Percentiles rank a stretch among this genome's conserved stretches.
Conservation (phyloP, 2,888 invertebrate genomes). For the Pristionchus fissidentatus region DNA sequence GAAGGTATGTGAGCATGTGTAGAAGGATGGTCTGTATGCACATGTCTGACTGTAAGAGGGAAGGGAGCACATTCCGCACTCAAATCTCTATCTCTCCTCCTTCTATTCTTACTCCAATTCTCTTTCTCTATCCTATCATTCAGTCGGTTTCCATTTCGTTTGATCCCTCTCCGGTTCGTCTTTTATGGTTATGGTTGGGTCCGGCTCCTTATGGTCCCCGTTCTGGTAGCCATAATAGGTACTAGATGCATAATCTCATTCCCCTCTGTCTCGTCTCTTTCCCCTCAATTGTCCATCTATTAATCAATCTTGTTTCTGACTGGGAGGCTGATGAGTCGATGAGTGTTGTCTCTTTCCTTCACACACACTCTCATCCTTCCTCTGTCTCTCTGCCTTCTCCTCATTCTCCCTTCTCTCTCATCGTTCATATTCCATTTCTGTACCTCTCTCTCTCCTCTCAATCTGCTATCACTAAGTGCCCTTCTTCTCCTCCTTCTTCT, state of each 20-base stretch:
- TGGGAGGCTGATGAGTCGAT: conserved; percentile 24
- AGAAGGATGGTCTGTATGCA: conserved; percentile 3
- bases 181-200: conserved; percentile 4
- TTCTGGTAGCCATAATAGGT: no score
- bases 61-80: neutral
- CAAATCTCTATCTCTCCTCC: conserved; percentile 2
- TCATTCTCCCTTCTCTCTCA: neutral
- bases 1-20: conserved; percentile 12
- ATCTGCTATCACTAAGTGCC: conserved; percentile 16
- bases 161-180: no score
- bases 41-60: conserved; percentile 10
- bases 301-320: conserved; percentile 36
- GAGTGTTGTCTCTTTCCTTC: neutral
- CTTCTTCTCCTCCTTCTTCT: no score
- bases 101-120: conserved; percentile 14
- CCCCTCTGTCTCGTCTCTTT: neutral
- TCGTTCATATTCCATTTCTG: neutral
- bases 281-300: neutral
- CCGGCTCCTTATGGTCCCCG: no score
- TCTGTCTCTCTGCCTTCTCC: neutral
- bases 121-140: no score
- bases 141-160: neutral
- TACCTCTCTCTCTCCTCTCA: neutral
- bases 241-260: neutral
- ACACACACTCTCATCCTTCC: neutral